These are phyloP conservation scores for Catharus minimus DNA, from an alignment of 2,113 vertebrate species.

Conservation along the genomic window DNA sequence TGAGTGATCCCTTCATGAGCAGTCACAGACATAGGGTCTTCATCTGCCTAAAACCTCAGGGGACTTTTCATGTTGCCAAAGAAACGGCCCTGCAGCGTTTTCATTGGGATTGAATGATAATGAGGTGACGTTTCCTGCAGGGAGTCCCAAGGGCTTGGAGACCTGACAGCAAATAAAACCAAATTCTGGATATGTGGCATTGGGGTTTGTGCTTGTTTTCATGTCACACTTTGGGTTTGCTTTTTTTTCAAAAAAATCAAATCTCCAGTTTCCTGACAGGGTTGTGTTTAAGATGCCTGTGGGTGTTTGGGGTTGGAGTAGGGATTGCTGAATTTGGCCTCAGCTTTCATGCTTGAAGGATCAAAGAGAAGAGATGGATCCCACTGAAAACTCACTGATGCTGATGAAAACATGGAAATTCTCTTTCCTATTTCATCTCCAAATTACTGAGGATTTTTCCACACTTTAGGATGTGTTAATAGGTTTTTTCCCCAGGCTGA, in stretches of 20 bases:
- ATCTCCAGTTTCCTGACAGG: not conserved
- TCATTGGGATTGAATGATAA: not conserved
- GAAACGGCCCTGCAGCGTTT: rapidly evolving
- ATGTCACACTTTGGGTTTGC: not conserved
- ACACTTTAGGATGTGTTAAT: not conserved
- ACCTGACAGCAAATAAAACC: not conserved
- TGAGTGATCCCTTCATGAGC: not conserved
- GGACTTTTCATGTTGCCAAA: not conserved
- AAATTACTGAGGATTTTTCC: not conserved
- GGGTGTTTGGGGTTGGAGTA: not conserved
- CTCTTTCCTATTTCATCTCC: not conserved
- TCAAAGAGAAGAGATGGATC: not conserved
- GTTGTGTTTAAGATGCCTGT: not conserved
- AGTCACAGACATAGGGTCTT: rapidly evolving
- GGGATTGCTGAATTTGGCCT: not conserved
- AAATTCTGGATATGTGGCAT: not conserved
- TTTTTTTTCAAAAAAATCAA: too few species aligned
- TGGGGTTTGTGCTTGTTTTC: not conserved
- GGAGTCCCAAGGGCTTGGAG: not conserved
- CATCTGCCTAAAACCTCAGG: not conserved
- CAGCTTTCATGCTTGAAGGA: not conserved
- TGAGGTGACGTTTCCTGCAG: rapidly evolving
- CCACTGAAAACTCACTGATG: not conserved
- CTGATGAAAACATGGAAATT: not conserved
- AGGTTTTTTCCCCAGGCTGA: not conserved